Evolutionary conservation across 2,888 invertebrate genomes (phyloP).

Genomic region (Apotomis capreana): DNA sequence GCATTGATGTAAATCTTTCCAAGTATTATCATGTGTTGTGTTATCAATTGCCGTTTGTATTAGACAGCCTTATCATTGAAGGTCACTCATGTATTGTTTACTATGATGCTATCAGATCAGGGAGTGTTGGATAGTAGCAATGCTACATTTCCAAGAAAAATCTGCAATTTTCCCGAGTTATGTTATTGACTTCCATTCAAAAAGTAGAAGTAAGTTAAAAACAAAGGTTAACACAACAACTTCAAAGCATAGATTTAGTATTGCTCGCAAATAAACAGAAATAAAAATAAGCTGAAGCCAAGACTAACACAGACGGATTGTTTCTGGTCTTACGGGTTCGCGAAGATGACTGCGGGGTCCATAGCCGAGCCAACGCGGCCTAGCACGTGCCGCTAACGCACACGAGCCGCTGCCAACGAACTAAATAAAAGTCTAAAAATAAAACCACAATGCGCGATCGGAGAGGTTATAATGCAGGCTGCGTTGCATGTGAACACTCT

Average conservation of each 20-base stretch:
- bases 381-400: constrained; percentile 66
- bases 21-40: background rate
- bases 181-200: constrained; percentile 2
- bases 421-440: constrained; percentile 79
- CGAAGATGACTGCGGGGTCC: constrained; percentile 69
- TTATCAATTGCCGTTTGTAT: constrained; percentile 22
- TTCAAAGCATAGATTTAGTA: constrained; percentile 14
- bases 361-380: constrained; percentile 57
- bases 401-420: constrained; percentile 70
- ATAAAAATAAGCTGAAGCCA: constrained; percentile 24
- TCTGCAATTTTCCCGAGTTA: background rate
- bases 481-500: constrained; percentile 52
- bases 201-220: constrained; percentile 3
- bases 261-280: constrained; percentile 32
- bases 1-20: constrained; percentile 22
- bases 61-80: constrained; percentile 32
- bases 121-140: background rate
- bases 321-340: constrained; percentile 68
- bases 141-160: background rate
- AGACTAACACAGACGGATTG: constrained; percentile 9
- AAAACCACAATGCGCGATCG: constrained; percentile 70
- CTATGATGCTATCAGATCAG: constrained; percentile 10
- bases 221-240: constrained; percentile 7
- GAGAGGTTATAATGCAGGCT: constrained; percentile 71
- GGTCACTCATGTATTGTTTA: constrained; percentile 36